Evolutionary conservation across 2,888 invertebrate genomes (phyloP), one percentile per base, ranked within the genome.

Genomic region (Aphodius sticticus): DNA sequence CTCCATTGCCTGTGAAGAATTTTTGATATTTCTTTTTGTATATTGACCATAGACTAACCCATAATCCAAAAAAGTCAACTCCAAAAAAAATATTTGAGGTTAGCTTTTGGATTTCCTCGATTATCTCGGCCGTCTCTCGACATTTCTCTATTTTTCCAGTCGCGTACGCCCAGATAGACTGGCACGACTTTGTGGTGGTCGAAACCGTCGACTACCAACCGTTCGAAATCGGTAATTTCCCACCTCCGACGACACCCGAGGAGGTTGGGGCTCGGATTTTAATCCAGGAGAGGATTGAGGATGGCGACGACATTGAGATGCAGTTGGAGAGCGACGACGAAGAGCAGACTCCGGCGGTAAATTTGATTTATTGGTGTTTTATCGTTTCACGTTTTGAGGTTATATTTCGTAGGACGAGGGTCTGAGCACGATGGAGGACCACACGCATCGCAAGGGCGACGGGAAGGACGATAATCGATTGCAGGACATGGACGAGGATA

Each of bases 111-210:
- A 26, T 26, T 26, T 26, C 26, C 26, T 26, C 26, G 2, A 26
- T 26, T 26, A 26, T 26, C 26, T 70, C 9, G 70, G 7, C 16
- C 1, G 70, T 76, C n/a, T 15, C 16, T 16, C 26, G 36, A 12
- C 26, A 26, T 76, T 38, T 15, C 16, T 16, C 26, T n/a, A 12
- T 9, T 53, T 15, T 87, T 89, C 79, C 81, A 92, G 93, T 96
- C 37, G 96, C 96, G 0, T 99, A 99, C 88, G 98, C 99, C 0
- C 97, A 97, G 86, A 99, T 99, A 82, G 99, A 99, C 88, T 99
- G 99, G 99, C 99, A 99, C 88, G 99, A 99, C 89, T 99, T 99
- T 89, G 99, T 99, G 0, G 99, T 99, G 0, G 99, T 99, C 0
- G 99, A 99, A 90, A 99, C 99, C 0, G 99, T 99, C 0, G 99